Base-by-base conservation (phyloP, 2,888 invertebrate genomes). In the Antheraea yamamai region DNA sequence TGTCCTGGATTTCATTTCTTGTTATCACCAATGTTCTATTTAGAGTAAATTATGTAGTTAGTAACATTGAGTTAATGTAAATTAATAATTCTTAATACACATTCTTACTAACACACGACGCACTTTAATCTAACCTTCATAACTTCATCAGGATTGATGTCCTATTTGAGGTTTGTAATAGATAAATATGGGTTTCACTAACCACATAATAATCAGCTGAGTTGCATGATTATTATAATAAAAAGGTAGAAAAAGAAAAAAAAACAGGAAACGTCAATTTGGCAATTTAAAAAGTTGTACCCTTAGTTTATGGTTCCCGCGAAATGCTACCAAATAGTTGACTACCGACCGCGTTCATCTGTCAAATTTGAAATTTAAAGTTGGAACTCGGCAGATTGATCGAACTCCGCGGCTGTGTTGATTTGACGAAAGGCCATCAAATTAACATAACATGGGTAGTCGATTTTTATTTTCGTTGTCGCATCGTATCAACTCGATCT, bases 351-450 rank as follows among this genome's bases (percentile, higher is more conserved):
- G 66, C 66, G 66, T 68, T 68, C 66, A 30, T 68, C 66, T 87
- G 87, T 89, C 89, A 88, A 89, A 90, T 91, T 91, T 89, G 85
- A 90, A 91, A 83, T 89, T 91, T 84, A 88, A 85, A 89, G 87
- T 87, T 81, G 79, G 84, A 83, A 84, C 80, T 81, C 81, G 86
- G 84, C 81, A 83, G 85, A 82, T 85, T 83, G 80, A 80, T 84
- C 78, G 81, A 79, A 79, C 79, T 83, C 82, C 82, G 79, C 80
- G 79, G 79, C 78, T 78, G 79, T 81, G 66, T 82, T 81, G 82
- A 83, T 87, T 86, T 87, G 89, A 89, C 86, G 87, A 84, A 86
- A 87, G 82, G 84, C 80, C 81, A 80, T 82, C 80, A 78, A 78
- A 87, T 88, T 89, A 86, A 87, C 87, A 87, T 87, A 87, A 78